Evolutionary conservation across 2,113 vertebrate genomes (phyloP).

Genomic region (Catharus minimus): DNA sequence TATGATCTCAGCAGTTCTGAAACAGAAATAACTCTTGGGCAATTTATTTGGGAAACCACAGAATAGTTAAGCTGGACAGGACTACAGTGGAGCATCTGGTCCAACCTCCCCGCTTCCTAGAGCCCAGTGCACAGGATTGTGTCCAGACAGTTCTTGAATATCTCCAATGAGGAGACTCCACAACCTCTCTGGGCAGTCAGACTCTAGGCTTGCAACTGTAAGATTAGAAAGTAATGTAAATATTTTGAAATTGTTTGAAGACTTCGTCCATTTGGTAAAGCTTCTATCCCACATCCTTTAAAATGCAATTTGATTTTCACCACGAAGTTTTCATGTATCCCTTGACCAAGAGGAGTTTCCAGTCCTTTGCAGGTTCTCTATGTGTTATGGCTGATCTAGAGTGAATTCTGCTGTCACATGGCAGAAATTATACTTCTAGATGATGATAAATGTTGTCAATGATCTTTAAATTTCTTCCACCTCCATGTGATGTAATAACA

Average conservation of each 20-base stretch:
- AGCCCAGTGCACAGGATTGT: not conserved
- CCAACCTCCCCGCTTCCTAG: not conserved
- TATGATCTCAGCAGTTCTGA: not conserved
- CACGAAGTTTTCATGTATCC: not conserved
- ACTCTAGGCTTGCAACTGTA: not conserved
- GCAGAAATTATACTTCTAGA: not conserved
- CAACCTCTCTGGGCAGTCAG: not conserved
- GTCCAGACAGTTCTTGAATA: not conserved
- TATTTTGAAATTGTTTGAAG: not conserved
- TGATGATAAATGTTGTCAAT: not conserved
- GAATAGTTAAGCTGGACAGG: not conserved
- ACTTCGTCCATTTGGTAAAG: not conserved
- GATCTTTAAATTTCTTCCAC: not conserved
- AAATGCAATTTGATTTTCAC: not conserved
- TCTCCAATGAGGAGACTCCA: not conserved
- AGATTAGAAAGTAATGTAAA: not conserved
- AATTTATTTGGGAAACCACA: not conserved
- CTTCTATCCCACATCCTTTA: not conserved
- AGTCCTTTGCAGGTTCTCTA: not conserved
- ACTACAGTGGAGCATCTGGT: not conserved
- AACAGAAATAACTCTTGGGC: not conserved
- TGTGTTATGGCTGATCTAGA: accelerated
- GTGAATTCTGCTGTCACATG: not conserved
- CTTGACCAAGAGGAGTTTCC: not conserved
- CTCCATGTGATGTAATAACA: not conserved